These are phyloP conservation scores for Zosterops japonicus DNA, from an alignment of 2,113 vertebrate species.

Conservation along the genomic window DNA sequence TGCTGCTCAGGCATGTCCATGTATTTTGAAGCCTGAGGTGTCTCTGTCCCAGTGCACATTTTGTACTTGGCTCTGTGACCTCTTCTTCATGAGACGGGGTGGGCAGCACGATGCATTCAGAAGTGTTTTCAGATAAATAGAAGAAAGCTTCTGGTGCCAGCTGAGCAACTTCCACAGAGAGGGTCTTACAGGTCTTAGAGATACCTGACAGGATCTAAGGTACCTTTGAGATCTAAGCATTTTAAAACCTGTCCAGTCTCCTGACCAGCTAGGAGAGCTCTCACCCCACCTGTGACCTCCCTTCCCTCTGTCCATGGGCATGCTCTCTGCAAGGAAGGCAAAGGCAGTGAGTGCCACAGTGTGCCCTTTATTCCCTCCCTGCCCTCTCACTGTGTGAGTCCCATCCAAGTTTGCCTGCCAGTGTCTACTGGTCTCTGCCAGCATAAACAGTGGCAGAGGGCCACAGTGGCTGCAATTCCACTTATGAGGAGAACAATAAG, in stretches of 20 bases:
- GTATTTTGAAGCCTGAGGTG: background rate
- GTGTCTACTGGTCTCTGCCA: conserved; percentile 45
- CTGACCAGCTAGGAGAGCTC: background rate
- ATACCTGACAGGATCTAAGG: background rate
- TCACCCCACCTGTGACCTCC: background rate
- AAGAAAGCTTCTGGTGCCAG: background rate
- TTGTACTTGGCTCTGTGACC: background rate
- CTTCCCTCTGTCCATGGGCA: background rate
- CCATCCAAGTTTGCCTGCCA: conserved; percentile 49
- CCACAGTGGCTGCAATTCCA: conserved; percentile 44
- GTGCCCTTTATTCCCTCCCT: conserved; percentile 47
- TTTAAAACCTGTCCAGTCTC: background rate
- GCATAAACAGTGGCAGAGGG: conserved; percentile 52
- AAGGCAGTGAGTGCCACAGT: background rate
- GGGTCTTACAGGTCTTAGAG: background rate
- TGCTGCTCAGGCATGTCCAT: background rate
- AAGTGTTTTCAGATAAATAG: background rate
- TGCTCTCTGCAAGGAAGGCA: background rate
- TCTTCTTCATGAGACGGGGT: background rate
- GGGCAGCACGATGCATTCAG: background rate
- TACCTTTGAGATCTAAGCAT: background rate
- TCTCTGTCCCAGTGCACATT: background rate
- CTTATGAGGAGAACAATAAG: conserved; percentile 27
- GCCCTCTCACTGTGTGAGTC: conserved; percentile 17
- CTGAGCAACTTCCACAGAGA: background rate